Conservation (phyloP, 2,888 invertebrate genomes). For the Asteroscopus sphinx region DNA sequence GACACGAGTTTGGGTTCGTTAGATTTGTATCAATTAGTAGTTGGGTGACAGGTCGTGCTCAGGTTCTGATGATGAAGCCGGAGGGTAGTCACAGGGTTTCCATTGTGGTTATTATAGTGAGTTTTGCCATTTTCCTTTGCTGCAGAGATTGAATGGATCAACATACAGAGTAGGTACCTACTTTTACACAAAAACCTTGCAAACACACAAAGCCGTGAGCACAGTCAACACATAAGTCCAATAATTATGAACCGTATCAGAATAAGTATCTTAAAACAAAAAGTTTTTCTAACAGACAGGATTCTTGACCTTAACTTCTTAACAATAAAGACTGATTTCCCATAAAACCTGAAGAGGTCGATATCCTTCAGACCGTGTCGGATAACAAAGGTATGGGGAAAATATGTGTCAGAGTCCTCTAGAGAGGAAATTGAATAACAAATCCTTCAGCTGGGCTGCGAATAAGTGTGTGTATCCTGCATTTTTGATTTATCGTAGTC, state of each 20-base stretch:
- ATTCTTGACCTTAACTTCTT: constrained; percentile 16
- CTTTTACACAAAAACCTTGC: no score
- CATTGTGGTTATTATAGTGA: no score
- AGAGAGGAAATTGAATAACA: constrained; percentile 61
- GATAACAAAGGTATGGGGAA: constrained; percentile 53
- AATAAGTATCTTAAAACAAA: constrained; percentile 48
- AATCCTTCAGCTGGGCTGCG: constrained; percentile 54
- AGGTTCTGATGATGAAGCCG: no score
- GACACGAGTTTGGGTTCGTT: no score
- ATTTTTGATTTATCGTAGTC: constrained; percentile 50
- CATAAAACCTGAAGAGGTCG: constrained; percentile 22
- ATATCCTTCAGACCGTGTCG: constrained; percentile 43
- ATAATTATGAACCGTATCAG: constrained; percentile 52
- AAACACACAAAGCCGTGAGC: background rate
- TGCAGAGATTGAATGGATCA: no score
- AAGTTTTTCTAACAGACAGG: background rate
- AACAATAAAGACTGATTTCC: constrained; percentile 26
- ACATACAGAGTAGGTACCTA: no score
- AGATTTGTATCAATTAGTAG: no score
- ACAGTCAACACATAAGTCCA: constrained; percentile 25
- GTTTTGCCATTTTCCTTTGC: no score
- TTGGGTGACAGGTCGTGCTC: no score
- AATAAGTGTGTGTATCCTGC: constrained; percentile 54
- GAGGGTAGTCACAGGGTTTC: no score
- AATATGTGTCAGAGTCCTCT: constrained; percentile 46